phyloP scores from a whole-genome alignment of 2,797 vertebrate species.

The Chromis chromis region DNA sequence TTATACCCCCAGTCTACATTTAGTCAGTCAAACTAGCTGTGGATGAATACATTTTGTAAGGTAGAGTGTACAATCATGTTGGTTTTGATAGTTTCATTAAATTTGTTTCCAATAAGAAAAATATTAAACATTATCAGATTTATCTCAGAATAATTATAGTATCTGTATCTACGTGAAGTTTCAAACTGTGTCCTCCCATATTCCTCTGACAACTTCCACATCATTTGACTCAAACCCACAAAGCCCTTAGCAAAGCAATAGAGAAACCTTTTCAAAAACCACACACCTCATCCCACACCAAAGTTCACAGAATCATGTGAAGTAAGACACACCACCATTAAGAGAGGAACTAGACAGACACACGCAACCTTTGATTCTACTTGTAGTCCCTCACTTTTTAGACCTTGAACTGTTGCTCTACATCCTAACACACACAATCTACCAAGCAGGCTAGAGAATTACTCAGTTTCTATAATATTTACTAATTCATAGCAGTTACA shows the following conservation, averaged over 20 bases:
- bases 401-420: not conserved
- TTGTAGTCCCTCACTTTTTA: conserved; percentile 5
- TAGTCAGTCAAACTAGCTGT: not conserved
- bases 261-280: not conserved
- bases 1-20: too few species aligned
- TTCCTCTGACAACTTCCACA: not conserved
- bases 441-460: not conserved
- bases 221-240: not conserved
- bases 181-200: not conserved
- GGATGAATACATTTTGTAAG: not conserved
- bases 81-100: not conserved
- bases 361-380: conserved; percentile 56
- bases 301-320: conserved; percentile 31
- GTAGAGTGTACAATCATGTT: not conserved
- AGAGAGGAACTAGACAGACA: conserved; percentile 36
- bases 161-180: not conserved
- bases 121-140: not conserved
- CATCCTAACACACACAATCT: not conserved
- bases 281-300: conserved; percentile 17
- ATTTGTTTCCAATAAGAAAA: conserved; percentile 8
- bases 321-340: conserved; percentile 17
- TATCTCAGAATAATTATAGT: not conserved
- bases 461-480: not conserved
- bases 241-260: conserved; percentile 9
- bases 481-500: conserved; percentile 9